Evolutionary conservation across 2,113 vertebrate species (phyloP), one percentile per base, ranked within the genome.

Genomic region (Ovis canadensis): DNA sequence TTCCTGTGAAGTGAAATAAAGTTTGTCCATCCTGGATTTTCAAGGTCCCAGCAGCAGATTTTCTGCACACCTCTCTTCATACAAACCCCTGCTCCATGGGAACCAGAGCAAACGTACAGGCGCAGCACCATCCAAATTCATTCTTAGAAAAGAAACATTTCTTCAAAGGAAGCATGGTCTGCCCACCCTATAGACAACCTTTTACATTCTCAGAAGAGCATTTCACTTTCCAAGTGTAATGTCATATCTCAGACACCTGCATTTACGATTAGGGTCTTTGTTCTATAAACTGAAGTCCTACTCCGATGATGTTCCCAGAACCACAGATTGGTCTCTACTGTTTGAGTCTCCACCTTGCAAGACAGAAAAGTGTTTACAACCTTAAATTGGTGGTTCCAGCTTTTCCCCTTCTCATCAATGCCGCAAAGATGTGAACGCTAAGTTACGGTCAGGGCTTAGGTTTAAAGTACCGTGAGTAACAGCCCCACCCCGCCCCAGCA

Each of bases 141-240:
- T 98, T 98, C 97, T 98, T 67, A 98, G 98, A 98, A 98, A 96
- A 97, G 96, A 90, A 95, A 86, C 62, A 52, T 89, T 86, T 95
- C 93, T 98, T 98, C 96, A 98, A 94, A 98, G 98, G 89, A 98
- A 98, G 23, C 89, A 40, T 84, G 67, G 36, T 81, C 93, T 98
- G 16, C 94, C 52, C 91, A 96, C 86, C 95, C 77, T 89, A 43
- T 55, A 96, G 93, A 64, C 62, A 87, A 64, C 93, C 55, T 91
- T 95, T 96, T 90, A 86, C 36, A 52, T 98, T 98, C 98, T 98
- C 89, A 96, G 98, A 98, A 98, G 45, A 97, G 78, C 33, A 13
- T 52, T 85, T 87, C 78, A 40, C 91, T 98, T 98, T 97, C 87
- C 77, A 71, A 23, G 83, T 93, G 96, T 43, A 82, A 86, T 43